These are phyloP conservation scores for Brachycybe producta DNA, from an alignment of 2,888 invertebrate genomes.

Conservation along the genomic window DNA sequence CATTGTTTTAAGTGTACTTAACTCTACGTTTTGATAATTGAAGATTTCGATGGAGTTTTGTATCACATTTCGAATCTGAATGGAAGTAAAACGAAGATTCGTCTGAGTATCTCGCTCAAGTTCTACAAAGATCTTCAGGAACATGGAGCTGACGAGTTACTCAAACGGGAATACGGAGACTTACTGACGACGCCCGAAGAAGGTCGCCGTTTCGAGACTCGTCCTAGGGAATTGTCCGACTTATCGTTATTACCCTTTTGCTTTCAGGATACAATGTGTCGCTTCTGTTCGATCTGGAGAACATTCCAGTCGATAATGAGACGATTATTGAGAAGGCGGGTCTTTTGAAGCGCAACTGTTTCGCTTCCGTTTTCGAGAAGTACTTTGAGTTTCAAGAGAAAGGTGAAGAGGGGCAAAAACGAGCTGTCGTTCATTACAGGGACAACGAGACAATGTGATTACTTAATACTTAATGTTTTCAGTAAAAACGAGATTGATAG, in stretches of 20 bases:
- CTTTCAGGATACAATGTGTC: conserved; percentile 82
- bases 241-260: conserved; percentile 9
- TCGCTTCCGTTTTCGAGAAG: conserved; percentile 98
- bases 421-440: conserved; percentile 95
- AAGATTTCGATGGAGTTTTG: conserved; percentile 97
- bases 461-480: neutral
- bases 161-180: conserved; percentile 81
- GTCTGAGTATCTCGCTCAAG: conserved; percentile 92
- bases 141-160: conserved; percentile 92
- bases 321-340: conserved; percentile 81
- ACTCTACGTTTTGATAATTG: conserved; percentile 21
- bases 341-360: conserved; percentile 91
- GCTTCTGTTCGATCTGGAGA: conserved; percentile 79
- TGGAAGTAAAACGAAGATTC: conserved; percentile 92
- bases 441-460: conserved; percentile 94
- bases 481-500: neutral
- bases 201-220: conserved; percentile 43
- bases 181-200: conserved; percentile 72
- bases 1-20: neutral
- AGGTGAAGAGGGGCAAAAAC: conserved; percentile 76
- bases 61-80: conserved; percentile 96
- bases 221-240: neutral
- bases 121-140: conserved; percentile 97
- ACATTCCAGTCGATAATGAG: conserved; percentile 81
- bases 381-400: conserved; percentile 96